Conservation (phyloP, 2,888 invertebrate genomes). For the Stenodera caucasica region DNA sequence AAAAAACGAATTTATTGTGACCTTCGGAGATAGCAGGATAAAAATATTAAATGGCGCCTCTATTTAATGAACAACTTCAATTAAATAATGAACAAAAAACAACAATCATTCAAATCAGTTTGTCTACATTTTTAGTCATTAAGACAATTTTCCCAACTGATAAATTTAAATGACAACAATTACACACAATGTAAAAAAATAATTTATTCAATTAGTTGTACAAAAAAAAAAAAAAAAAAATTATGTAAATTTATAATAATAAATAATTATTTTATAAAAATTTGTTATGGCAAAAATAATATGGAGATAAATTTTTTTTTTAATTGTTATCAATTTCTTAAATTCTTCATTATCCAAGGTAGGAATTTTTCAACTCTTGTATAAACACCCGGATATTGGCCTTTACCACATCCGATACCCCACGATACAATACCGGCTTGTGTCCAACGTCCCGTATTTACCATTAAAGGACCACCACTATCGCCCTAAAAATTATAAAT, state of each 20-base stretch:
- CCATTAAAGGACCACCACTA: constrained; percentile 86
- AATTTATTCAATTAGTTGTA: constrained; percentile 25
- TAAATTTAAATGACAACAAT: not conserved
- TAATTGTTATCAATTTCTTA: constrained; percentile 62
- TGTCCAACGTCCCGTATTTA: constrained; percentile 74
- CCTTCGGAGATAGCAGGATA: not conserved
- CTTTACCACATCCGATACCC: constrained; percentile 91
- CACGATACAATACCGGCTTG: constrained; percentile 89
- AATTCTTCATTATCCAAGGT: constrained; percentile 85
- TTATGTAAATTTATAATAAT: constrained; percentile 21
- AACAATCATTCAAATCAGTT: not conserved
- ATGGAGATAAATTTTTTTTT: not conserved
- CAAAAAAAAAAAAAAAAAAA: no score
- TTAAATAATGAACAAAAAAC: not conserved
- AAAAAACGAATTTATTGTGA: no score
- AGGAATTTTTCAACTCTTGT: constrained; percentile 80
- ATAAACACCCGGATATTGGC: constrained; percentile 89
- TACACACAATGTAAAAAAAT: constrained; percentile 21
- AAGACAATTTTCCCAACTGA: not conserved
- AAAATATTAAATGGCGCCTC: constrained; percentile 1
- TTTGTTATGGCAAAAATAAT: constrained; percentile 28
- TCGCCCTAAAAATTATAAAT: constrained; percentile 66
- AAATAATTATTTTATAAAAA: constrained; percentile 28
- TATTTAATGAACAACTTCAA: not conserved
- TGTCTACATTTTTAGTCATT: not conserved